These are phyloP conservation scores for Asteroscopus sphinx DNA, from an alignment of 2,888 invertebrate species.

Conservation along the genomic window DNA sequence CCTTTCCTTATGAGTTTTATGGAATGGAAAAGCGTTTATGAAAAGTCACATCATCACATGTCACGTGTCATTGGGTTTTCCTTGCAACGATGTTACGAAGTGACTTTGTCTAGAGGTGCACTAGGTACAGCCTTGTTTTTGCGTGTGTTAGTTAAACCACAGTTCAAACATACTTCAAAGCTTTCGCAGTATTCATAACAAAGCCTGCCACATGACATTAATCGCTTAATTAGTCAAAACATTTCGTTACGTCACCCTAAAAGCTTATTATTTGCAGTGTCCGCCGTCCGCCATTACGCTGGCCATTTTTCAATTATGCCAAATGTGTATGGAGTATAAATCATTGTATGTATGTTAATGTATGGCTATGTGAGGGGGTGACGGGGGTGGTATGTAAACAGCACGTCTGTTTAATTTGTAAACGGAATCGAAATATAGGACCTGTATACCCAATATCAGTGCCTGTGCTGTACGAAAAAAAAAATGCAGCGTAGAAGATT, in stretches of 20 bases:
- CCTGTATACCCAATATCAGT: constrained; percentile 70
- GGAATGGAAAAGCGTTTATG: too few species aligned
- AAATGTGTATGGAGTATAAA: constrained; percentile 87
- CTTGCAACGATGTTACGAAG: background rate
- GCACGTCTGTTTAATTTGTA: constrained; percentile 85
- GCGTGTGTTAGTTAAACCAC: background rate
- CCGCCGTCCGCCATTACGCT: constrained; percentile 75
- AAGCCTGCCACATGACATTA: constrained; percentile 48
- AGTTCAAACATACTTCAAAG: background rate
- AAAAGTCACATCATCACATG: too few species aligned
- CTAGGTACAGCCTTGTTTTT: background rate
- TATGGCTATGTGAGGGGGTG: constrained; percentile 45
- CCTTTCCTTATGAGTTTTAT: too few species aligned
- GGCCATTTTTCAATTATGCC: constrained; percentile 89
- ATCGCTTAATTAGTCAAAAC: constrained; percentile 59
- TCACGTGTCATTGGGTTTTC: too few species aligned
- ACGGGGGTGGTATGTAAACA: constrained; percentile 62
- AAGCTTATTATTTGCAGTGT: constrained; percentile 81
- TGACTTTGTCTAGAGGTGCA: background rate
- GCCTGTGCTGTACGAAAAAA: constrained; percentile 64
- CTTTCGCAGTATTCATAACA: constrained; percentile 22
- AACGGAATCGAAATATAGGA: constrained; percentile 80
- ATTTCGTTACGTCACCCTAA: constrained; percentile 64
- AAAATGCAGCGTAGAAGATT: constrained; percentile 65
- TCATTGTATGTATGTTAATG: constrained; percentile 73